phyloP scores from a whole-genome alignment of 2,888 invertebrate genomes.

The Bellardia pandia region DNA sequence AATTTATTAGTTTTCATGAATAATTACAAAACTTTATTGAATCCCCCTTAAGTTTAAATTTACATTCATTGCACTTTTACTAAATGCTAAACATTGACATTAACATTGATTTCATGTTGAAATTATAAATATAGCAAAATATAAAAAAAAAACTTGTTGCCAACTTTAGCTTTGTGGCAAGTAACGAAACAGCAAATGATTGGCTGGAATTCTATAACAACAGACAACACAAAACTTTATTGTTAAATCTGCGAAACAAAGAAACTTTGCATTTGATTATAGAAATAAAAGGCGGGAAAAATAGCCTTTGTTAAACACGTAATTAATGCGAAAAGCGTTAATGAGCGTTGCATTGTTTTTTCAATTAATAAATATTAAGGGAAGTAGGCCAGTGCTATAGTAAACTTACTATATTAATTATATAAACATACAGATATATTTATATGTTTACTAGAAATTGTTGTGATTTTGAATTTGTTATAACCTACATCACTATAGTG shows the following conservation, averaged over 20 bases:
- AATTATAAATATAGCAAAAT: not conserved
- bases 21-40: not conserved
- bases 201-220: not conserved
- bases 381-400: conserved; percentile 6
- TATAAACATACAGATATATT: not conserved
- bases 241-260: conserved; percentile 16
- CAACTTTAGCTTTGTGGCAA: not conserved
- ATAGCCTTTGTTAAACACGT: conserved; percentile 9
- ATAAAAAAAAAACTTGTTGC: not conserved
- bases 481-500: no score
- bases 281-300: not conserved
- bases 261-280: conserved; percentile 4
- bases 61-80: not conserved
- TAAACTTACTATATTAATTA: not conserved
- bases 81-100: conserved; percentile 12
- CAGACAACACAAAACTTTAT: not conserved
- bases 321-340: conserved; percentile 22
- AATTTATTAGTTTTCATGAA: no score
- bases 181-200: not conserved
- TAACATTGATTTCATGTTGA: conserved; percentile 24
- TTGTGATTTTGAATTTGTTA: no score
- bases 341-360: conserved; percentile 1
- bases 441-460: not conserved
- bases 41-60: not conserved
- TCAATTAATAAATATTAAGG: not conserved